These are phyloP conservation scores for Butorides virescens DNA, from an alignment of 2,113 vertebrate species.

Conservation along the genomic window DNA sequence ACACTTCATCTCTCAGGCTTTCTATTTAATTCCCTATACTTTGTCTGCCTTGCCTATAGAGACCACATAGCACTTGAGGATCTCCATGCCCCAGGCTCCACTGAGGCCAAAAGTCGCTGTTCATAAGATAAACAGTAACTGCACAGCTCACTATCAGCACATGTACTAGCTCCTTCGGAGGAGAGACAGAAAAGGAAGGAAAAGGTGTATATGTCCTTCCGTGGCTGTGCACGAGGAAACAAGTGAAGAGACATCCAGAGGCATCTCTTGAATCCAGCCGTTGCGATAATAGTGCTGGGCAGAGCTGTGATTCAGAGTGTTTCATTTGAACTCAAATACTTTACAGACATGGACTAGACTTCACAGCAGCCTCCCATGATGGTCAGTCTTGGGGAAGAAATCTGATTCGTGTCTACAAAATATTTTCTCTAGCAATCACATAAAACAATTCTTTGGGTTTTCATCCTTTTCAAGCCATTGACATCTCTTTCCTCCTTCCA, in stretches of 20 bases:
- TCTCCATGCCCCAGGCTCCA: not conserved
- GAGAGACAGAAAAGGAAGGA: not conserved
- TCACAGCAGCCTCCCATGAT: not conserved
- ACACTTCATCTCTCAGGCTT: not conserved
- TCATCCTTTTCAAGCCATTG: not conserved
- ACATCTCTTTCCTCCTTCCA: not conserved
- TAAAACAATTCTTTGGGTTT: not conserved
- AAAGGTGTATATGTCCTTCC: not conserved
- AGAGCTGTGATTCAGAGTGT: not conserved
- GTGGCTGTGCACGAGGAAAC: rapidly evolving
- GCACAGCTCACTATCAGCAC: not conserved
- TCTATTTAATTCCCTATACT: not conserved
- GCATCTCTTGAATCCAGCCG: not conserved
- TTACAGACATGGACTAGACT: not conserved
- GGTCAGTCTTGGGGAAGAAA: not conserved
- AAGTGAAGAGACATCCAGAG: not conserved
- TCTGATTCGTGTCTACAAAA: not conserved
- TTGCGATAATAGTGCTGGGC: rapidly evolving
- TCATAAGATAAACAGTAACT: not conserved
- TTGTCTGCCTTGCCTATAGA: not conserved
- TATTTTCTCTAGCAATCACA: not conserved
- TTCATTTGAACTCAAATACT: not conserved
- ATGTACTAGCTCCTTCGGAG: not conserved
- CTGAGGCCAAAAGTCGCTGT: not conserved
- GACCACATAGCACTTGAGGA: not conserved